A percentile compares a stretch with the other conserved stretches of the same genome.
phyloP scores from a whole-genome alignment of 2,888 invertebrate species.

The Pseudococcus viburni region DNA sequence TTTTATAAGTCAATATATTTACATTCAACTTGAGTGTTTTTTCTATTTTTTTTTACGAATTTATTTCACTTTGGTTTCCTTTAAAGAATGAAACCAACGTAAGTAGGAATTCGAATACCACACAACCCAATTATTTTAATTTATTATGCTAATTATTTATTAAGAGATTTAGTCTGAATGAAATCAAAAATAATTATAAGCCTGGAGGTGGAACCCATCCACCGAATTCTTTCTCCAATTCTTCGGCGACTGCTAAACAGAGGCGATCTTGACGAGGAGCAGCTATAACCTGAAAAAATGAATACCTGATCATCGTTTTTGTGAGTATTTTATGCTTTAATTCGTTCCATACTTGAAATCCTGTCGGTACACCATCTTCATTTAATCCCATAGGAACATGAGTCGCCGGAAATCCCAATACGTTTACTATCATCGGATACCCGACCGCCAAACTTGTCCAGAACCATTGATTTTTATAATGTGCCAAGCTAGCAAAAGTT shows the following conservation, averaged over 20 bases:
- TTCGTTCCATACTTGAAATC: constrained; percentile 79
- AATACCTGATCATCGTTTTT: too few relatives aligned
- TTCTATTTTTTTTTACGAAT: too few relatives aligned
- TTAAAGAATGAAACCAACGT: too few relatives aligned
- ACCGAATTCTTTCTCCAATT: constrained; percentile 89
- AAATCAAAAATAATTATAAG: neutral
- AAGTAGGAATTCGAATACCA: too few relatives aligned
- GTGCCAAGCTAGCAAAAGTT: constrained; percentile 90
- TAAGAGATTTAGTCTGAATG: too few relatives aligned
- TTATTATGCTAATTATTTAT: too few relatives aligned
- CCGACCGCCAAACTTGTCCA: constrained; percentile 86
- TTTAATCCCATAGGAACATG: constrained; percentile 89
- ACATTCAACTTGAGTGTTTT: too few relatives aligned
- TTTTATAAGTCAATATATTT: too few relatives aligned
- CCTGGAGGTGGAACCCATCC: constrained; percentile 85
- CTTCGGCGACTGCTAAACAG: constrained; percentile 88
- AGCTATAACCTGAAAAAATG: constrained; percentile 75
- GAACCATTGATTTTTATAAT: constrained; percentile 89
- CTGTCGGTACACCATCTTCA: constrained; percentile 86
- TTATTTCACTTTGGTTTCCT: too few relatives aligned
- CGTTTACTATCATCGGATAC: constrained; percentile 90
- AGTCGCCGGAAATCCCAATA: constrained; percentile 89
- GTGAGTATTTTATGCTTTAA: too few relatives aligned
- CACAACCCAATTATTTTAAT: too few relatives aligned
- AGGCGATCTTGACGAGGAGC: constrained; percentile 87